Evolutionary conservation across 2,888 invertebrate species (phyloP).

Genomic region (Platerodrilus igneus): DNA sequence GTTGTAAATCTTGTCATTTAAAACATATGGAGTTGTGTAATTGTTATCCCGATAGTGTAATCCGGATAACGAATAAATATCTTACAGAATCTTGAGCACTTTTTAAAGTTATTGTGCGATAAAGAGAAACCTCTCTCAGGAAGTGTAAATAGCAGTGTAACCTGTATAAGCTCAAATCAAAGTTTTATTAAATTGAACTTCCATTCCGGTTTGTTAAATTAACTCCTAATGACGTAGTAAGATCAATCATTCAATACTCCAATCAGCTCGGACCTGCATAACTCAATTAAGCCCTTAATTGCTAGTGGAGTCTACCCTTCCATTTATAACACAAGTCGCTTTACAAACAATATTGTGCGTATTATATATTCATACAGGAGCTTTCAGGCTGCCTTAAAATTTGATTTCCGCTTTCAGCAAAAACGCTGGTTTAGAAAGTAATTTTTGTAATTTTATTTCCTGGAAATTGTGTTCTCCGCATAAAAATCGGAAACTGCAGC

Average conservation of each 20-base stretch:
- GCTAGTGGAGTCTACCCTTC: conserved; percentile 30
- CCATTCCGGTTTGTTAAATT: conserved; percentile 16
- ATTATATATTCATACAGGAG: conserved; percentile 20
- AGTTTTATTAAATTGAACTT: too few species aligned
- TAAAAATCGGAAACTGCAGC: too few species aligned
- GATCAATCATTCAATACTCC: conserved; percentile 41
- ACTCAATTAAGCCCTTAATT: conserved; percentile 39
- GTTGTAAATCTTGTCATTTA: too few species aligned
- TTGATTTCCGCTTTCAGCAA: conserved; percentile 11
- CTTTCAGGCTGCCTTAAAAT: conserved; percentile 15
- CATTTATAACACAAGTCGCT: conserved; percentile 22
- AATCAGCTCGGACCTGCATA: conserved; percentile 36
- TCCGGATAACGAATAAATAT: too few species aligned
- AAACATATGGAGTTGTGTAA: too few species aligned
- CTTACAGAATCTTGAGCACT: too few species aligned
- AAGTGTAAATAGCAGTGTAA: too few species aligned
- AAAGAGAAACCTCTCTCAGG: too few species aligned
- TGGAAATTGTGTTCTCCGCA: not conserved
- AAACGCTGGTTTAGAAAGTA: not conserved
- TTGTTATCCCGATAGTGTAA: too few species aligned
- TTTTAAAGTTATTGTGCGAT: too few species aligned
- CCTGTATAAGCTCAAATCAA: too few species aligned
- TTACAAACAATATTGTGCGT: conserved; percentile 23
- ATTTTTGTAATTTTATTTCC: conserved; percentile 5
- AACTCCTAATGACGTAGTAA: conserved; percentile 35